Percentiles rank a stretch among this genome's conserved stretches.
These are phyloP conservation scores for Aleiodes testaceus DNA, from an alignment of 2,888 invertebrate species.

Conservation along the genomic window DNA sequence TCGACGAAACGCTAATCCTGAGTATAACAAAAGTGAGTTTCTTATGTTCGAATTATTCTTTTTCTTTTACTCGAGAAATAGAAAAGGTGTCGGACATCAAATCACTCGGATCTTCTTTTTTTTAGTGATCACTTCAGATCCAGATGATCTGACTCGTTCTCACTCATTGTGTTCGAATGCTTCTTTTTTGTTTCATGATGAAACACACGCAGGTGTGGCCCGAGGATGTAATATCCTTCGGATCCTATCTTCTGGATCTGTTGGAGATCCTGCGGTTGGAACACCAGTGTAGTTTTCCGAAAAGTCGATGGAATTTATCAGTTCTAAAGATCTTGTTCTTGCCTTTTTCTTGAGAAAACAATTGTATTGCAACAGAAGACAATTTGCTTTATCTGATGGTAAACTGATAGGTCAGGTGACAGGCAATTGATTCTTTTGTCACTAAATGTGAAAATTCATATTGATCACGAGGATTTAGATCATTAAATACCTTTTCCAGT, in stretches of 20 bases:
- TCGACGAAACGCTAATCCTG: slow-evolving; percentile 54
- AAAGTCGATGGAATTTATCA: slow-evolving; percentile 20
- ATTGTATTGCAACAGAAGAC: too few relatives aligned
- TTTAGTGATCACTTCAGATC: slow-evolving; percentile 28
- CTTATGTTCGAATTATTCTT: slow-evolving; percentile 33
- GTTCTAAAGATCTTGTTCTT: slow-evolving; percentile 3
- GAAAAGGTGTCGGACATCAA: slow-evolving; percentile 52
- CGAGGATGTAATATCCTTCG: slow-evolving; percentile 22
- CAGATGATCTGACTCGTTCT: slow-evolving; percentile 33
- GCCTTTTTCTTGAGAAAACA: too few relatives aligned
- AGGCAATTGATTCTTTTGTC: too few relatives aligned
- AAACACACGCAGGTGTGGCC: slow-evolving; percentile 15
- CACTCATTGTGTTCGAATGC: slow-evolving; percentile 27
- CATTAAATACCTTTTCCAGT: too few relatives aligned
- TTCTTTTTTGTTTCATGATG: slow-evolving; percentile 8
- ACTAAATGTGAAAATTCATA: too few relatives aligned
- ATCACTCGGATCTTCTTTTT: slow-evolving; percentile 42
- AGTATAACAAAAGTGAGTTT: slow-evolving; percentile 39
- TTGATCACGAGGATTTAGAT: too few relatives aligned
- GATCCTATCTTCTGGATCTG: slow-evolving; percentile 53
- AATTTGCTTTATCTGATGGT: too few relatives aligned
- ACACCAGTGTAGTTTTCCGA: slow-evolving; percentile 33
- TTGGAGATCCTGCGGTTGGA: slow-evolving; percentile 30
- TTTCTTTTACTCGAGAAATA: slow-evolving; percentile 42
- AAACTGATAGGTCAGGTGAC: too few relatives aligned